phyloP scores from a whole-genome alignment of 2,797 vertebrate genomes.

The Florisuga fusca region DNA sequence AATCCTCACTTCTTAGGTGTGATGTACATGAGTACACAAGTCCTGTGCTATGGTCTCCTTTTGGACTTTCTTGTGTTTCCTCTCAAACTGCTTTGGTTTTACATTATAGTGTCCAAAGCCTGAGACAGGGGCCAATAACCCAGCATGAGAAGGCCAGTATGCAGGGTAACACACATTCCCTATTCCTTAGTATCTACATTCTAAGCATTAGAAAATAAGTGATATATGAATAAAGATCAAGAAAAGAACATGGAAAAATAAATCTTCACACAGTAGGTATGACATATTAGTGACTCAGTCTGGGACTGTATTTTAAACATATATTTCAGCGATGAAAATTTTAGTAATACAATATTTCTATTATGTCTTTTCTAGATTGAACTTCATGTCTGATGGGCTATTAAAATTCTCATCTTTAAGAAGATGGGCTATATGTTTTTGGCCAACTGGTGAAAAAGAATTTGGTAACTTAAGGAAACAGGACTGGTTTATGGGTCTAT shows the following conservation, averaged over 20 bases:
- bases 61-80: neutral
- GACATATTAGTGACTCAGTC: neutral
- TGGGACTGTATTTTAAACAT: neutral
- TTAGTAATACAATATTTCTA: neutral
- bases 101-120: neutral
- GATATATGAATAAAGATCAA: neutral
- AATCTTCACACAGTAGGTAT: neutral
- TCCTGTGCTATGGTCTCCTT: neutral
- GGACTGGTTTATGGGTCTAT: neutral
- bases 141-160: neutral
- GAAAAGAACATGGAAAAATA: neutral
- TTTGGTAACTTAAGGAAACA: neutral
- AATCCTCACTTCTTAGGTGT: neutral
- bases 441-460: neutral
- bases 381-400: neutral
- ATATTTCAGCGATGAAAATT: neutral
- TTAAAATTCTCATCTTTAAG: neutral
- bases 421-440: neutral
- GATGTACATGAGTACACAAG: neutral
- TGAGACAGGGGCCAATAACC: neutral
- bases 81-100: neutral
- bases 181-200: neutral
- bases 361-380: neutral
- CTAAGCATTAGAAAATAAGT: neutral
- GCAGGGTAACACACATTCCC: neutral